Evolutionary conservation across 2,888 invertebrate species (phyloP), one percentile per base, ranked within the genome.

Genomic region (Andrena bucephala): DNA sequence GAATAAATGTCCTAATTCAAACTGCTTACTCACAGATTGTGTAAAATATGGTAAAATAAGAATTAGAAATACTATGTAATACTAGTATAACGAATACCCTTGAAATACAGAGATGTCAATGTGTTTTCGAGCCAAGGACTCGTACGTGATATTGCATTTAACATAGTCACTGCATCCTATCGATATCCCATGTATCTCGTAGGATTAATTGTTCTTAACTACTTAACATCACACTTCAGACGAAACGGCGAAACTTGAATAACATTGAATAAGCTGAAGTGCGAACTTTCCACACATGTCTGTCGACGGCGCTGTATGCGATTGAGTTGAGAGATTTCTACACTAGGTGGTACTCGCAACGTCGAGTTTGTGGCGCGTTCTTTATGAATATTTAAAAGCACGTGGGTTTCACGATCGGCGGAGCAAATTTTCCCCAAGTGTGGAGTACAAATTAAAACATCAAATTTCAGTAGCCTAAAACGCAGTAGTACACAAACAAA

Each of bases 111-210:
- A 75, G 92, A 92, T 59, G 90, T 90, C 42, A 93, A 77, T 77
- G 87, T 89, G 80, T 89, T 90, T 88, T 93, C 90, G 42, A 93
- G 89, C 90, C 91, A 91, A 67, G 93, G 91, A 84, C 91, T 92
- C 63, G 82, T 84, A 54, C 91, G 91, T 74, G 93, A 84, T 70
- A 88, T 86, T 59, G 89, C 87, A 81, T 79, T 84, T 27, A 83
- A 70, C 79, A 83, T 84, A 29, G 60, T 59, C 10, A 27, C 52
- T 72, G 20, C 42, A 62, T 77, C 60, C 24, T 57, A 65, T 72
- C 60, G 65, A 33, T 62, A 66, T 54, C 16, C 29, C 29, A 31
- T 42, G 16, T 42, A 36, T 52, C 62, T 77, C 52, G 13, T 52
- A 52, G 31, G 16, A 59, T 4, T 60, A 4, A 75, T 33, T 48